phyloP scores from a whole-genome alignment of 2,888 invertebrate genomes.

The Athalia cordata region DNA sequence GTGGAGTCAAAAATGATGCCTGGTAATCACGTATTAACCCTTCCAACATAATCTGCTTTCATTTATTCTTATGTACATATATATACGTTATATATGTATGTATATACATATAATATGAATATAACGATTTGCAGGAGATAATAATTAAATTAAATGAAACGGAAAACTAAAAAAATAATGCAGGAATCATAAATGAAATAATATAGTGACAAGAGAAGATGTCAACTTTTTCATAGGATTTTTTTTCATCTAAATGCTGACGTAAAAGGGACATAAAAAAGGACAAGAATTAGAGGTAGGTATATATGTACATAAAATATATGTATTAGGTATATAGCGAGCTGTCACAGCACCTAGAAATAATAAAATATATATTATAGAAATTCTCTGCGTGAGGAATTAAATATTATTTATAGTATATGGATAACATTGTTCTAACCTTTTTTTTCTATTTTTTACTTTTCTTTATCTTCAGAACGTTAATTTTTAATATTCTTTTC shows the following conservation, averaged over 20 bases:
- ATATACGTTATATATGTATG: constrained; percentile 45
- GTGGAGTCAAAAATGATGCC: constrained; percentile 68
- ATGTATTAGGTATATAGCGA: constrained; percentile 61
- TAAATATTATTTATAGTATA: neutral
- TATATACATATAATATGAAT: constrained; percentile 37
- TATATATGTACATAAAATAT: constrained; percentile 62
- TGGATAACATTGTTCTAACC: neutral
- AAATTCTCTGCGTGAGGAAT: constrained; percentile 35
- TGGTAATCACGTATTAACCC: constrained; percentile 72
- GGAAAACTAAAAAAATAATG: too few relatives aligned
- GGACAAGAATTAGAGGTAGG: constrained; percentile 55
- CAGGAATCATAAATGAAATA: too few relatives aligned
- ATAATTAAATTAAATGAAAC: neutral
- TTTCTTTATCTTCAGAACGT: too few relatives aligned
- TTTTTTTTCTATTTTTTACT: neutral
- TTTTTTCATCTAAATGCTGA: neutral
- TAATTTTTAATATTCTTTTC: neutral
- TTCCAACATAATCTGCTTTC: constrained; percentile 64
- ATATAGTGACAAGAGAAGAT: too few relatives aligned
- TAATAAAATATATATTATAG: constrained; percentile 55
- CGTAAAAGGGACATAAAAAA: constrained; percentile 16
- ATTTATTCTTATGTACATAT: constrained; percentile 48
- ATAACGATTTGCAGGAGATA: constrained; percentile 31
- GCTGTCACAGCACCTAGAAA: constrained; percentile 70
- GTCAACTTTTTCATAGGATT: too few relatives aligned